Evolutionary conservation across 2,797 vertebrate genomes (phyloP).

Genomic region (Hippocampus kuda): DNA sequence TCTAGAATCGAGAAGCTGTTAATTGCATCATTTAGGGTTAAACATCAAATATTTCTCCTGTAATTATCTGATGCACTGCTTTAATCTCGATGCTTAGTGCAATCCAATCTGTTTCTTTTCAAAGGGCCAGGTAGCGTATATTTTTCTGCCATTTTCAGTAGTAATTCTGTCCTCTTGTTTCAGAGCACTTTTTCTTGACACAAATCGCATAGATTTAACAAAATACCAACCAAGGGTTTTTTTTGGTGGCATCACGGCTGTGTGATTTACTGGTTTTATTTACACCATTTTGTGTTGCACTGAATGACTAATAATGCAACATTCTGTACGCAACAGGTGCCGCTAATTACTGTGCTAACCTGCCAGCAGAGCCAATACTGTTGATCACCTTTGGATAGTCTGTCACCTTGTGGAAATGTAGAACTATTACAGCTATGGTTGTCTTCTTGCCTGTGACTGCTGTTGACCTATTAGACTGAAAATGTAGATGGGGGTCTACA

Average conservation of each 20-base stretch:
- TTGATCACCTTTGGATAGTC: constrained; percentile 8
- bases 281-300: constrained; percentile 57
- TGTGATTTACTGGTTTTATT: constrained; percentile 49
- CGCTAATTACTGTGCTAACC: constrained; percentile 44
- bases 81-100: neutral
- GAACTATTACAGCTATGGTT: constrained; percentile 23
- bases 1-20: neutral
- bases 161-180: constrained; percentile 33
- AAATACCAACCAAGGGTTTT: constrained; percentile 17
- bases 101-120: neutral
- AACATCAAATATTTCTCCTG: neutral
- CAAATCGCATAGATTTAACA: constrained; percentile 38
- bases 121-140: neutral
- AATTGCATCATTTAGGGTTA: neutral
- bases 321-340: constrained; percentile 47
- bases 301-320: constrained; percentile 41
- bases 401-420: constrained; percentile 3
- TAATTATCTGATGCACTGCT: neutral
- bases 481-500: constrained; percentile 17
- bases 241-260: constrained; percentile 35
- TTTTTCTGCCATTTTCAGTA: constrained; percentile 29
- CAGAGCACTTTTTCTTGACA: constrained; percentile 47
- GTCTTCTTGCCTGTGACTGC: constrained; percentile 63
- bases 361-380: constrained; percentile 22
- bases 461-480: constrained; percentile 45